These are phyloP conservation scores for Steinernema hermaphroditum DNA, from an alignment of 2,888 invertebrate species.

Conservation along the genomic window DNA sequence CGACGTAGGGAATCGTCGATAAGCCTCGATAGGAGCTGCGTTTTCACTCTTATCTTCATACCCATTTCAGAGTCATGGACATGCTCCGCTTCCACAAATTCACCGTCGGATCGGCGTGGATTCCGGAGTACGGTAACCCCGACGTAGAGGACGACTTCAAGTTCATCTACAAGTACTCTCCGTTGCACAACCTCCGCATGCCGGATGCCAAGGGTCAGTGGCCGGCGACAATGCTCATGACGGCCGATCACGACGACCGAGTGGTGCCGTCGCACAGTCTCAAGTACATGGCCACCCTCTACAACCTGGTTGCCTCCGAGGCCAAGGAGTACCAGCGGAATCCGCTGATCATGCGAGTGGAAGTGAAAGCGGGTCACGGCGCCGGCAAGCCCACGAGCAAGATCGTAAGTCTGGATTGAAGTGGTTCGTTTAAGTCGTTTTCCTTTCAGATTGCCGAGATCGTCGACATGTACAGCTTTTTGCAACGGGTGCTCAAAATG, in stretches of 20 bases:
- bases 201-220: constrained; percentile 75
- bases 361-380: constrained; percentile 95
- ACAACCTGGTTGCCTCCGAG: constrained; percentile 71
- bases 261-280: constrained; percentile 95
- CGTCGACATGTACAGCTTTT: constrained; percentile 84
- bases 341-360: constrained; percentile 85
- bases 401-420: constrained; percentile 66
- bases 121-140: constrained; percentile 88
- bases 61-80: constrained; percentile 80
- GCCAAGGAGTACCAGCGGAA: constrained; percentile 72
- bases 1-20: constrained; percentile 21
- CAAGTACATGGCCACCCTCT: constrained; percentile 88
- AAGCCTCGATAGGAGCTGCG: too few relatives aligned
- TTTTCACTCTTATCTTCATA: too few relatives aligned
- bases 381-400: constrained; percentile 93
- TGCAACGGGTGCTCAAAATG: constrained; percentile 77
- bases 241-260: constrained; percentile 98
- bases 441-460: constrained; percentile 86
- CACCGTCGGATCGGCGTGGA: constrained; percentile 96
- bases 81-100: constrained; percentile 97
- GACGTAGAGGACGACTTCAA: constrained; percentile 82
- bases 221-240: constrained; percentile 85
- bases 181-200: constrained; percentile 83
- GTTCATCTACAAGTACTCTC: constrained; percentile 82
- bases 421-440: constrained; percentile 16